These are phyloP conservation scores for Callimorpha dominula DNA, from an alignment of 2,888 invertebrate genomes.

Conservation along the genomic window DNA sequence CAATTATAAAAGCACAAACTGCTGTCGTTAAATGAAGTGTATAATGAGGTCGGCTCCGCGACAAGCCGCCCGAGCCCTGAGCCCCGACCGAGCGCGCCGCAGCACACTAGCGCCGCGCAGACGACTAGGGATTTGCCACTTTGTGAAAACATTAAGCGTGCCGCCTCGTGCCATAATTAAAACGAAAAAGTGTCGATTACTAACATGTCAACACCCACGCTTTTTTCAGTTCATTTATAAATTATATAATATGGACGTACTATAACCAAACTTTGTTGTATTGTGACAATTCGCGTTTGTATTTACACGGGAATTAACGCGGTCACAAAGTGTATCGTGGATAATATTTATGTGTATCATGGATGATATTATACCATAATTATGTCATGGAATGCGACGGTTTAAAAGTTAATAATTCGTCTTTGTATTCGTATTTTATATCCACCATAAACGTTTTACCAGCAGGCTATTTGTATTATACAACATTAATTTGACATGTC, in stretches of 20 bases:
- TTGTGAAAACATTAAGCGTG: slow-evolving; percentile 1
- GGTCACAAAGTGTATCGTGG: too few species aligned
- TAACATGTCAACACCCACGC: neutral
- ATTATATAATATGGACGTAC: too few species aligned
- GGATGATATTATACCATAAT: too few species aligned
- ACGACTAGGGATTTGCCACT: neutral
- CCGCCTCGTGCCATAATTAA: neutral
- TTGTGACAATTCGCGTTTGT: too few species aligned
- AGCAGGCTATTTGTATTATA: too few species aligned
- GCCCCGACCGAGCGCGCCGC: neutral
- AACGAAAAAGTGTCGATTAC: neutral
- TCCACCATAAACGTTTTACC: neutral
- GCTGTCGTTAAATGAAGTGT: slow-evolving; percentile 4
- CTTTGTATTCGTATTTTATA: neutral
- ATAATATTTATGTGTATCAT: too few species aligned
- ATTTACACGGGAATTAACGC: too few species aligned
- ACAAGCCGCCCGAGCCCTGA: neutral
- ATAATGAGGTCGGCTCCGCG: neutral
- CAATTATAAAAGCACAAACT: neutral
- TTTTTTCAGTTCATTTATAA: too few species aligned
- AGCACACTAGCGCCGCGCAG: neutral
- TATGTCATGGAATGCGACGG: too few species aligned
- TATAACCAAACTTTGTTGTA: too few species aligned
- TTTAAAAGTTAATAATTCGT: too few species aligned
- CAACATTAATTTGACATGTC: too few species aligned